phyloP scores from a whole-genome alignment of 2,113 vertebrate genomes.

The Agelaius tricolor region DNA sequence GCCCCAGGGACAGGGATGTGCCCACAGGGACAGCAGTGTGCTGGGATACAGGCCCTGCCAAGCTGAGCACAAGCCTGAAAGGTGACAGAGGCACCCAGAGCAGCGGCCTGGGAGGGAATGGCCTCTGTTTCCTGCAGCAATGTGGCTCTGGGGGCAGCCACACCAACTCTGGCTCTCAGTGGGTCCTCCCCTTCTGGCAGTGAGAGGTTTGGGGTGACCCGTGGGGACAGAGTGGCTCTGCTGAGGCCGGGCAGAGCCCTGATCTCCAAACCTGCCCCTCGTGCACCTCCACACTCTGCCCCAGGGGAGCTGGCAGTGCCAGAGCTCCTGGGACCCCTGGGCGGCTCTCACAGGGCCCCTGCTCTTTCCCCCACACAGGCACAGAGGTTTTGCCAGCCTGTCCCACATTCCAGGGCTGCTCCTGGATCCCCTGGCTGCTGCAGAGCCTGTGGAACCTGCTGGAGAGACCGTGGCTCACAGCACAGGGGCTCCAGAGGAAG shows the following conservation, averaged over 20 bases:
- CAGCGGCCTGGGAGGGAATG: neutral
- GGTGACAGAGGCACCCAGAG: neutral
- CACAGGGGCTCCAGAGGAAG: neutral
- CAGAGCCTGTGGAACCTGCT: conserved; percentile 28
- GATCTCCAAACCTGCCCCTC: neutral
- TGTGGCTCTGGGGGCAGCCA: neutral
- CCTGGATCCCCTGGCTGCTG: neutral
- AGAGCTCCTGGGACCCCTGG: accelerated
- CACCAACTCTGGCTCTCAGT: neutral
- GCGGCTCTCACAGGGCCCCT: neutral
- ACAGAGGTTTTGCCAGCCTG: neutral
- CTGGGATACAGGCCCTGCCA: neutral
- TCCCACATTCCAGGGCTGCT: neutral
- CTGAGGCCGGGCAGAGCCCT: neutral
- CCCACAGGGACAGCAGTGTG: neutral
- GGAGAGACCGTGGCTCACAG: neutral
- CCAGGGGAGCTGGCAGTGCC: neutral
- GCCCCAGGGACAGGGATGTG: neutral
- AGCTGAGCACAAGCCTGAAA: neutral
- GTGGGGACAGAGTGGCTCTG: neutral
- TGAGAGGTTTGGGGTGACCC: neutral
- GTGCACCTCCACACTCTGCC: neutral
- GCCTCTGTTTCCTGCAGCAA: neutral
- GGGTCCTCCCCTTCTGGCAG: neutral
- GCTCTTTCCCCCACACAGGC: neutral